Evolutionary conservation across 2,888 invertebrate species (phyloP).

Genomic region (Baccha elongata): DNA sequence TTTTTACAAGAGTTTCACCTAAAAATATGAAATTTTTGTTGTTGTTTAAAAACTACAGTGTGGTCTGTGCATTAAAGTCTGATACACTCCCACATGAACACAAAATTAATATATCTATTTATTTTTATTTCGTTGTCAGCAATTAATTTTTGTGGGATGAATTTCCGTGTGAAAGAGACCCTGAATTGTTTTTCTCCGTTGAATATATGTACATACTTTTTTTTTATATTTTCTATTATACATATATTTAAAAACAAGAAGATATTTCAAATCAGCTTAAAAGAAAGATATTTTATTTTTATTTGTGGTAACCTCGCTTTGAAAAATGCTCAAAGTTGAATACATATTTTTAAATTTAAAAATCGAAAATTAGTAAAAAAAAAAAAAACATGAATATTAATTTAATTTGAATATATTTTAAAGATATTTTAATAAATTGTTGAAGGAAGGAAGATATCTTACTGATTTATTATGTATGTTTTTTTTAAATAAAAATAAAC

Average conservation of each 20-base stretch:
- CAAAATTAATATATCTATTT: slow-evolving; percentile 1
- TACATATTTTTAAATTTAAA: too few relatives aligned
- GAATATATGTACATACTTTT: too few relatives aligned
- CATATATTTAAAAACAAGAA: not conserved
- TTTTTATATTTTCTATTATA: not conserved
- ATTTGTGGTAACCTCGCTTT: slow-evolving; percentile 7
- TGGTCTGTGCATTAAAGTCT: not conserved
- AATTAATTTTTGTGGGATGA: slow-evolving; percentile 2
- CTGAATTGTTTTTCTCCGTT: not conserved
- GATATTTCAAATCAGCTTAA: too few relatives aligned
- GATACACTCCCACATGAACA: slow-evolving; percentile 15
- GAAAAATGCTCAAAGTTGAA: not conserved
- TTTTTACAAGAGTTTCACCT: slow-evolving; percentile 39
- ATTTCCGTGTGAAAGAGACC: slow-evolving; percentile 2
- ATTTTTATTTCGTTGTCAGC: slow-evolving; percentile 11
- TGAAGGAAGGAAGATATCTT: too few relatives aligned
- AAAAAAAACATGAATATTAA: too few relatives aligned
- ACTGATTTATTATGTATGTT: too few relatives aligned
- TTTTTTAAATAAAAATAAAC: too few relatives aligned
- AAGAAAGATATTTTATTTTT: not conserved
- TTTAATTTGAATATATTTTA: too few relatives aligned
- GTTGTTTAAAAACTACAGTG: slow-evolving; percentile 11
- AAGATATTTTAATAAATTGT: too few relatives aligned
- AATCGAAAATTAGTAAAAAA: too few relatives aligned
- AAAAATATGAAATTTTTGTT: slow-evolving; percentile 30